A percentile compares a stretch with the other conserved stretches of the same genome.
phyloP scores from a whole-genome alignment of 64 coral and sea anemone genomes.

The Pachyseris speciosa region DNA sequence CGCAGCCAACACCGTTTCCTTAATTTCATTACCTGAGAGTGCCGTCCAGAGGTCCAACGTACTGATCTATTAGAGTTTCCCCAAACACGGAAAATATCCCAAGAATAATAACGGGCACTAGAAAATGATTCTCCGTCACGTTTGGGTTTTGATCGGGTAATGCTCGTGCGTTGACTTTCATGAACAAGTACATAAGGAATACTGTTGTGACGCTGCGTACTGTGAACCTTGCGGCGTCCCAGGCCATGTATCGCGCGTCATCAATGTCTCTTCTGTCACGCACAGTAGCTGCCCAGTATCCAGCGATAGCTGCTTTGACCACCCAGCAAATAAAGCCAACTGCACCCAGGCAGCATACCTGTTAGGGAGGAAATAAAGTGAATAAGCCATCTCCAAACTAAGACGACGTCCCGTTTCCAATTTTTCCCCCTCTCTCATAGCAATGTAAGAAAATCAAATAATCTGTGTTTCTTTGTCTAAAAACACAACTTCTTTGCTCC shows the following conservation, averaged over 20 bases:
- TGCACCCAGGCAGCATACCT: constrained; percentile 75
- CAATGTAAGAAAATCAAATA: no score
- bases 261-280: neutral
- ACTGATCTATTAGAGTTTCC: constrained; percentile 64
- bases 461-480: no score
- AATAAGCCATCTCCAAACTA: neutral
- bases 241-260: neutral
- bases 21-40: constrained; percentile 22
- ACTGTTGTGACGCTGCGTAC: constrained; percentile 30
- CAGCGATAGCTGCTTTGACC: constrained; percentile 32
- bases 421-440: no score
- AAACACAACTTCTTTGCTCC: no score
- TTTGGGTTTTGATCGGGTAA: constrained; percentile 27
- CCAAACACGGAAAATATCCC: constrained; percentile 48
- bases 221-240: constrained; percentile 48
- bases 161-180: constrained; percentile 35
- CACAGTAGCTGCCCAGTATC: neutral
- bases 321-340: constrained; percentile 68
- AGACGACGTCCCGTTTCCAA: no score
- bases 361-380: neutral
- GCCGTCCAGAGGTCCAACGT: constrained; percentile 16
- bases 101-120: constrained; percentile 55
- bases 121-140: constrained; percentile 17
- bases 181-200: constrained; percentile 71
- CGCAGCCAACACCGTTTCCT: no score